Base-by-base conservation (phyloP, 2,797 vertebrate genomes). In the Mionectes olivaceus region DNA sequence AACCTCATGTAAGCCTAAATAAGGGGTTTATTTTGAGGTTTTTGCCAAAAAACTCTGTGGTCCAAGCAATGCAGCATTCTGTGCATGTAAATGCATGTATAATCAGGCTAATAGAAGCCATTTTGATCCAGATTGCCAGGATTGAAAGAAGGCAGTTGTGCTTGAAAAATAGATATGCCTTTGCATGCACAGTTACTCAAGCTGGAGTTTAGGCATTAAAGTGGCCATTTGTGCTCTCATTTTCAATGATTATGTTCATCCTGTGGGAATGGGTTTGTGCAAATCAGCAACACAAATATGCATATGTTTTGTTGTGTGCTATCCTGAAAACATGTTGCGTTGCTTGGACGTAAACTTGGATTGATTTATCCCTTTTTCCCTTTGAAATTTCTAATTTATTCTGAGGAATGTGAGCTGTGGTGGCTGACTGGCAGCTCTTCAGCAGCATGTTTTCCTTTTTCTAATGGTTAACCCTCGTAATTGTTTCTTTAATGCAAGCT, bases 401-500 rank as follows among this genome's bases (percentile, higher is more conserved):
- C 60, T 70, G 56, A 79, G 41, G 50, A 92, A 76, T 41, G 49
- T 55, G 63, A 93, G n/a, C 77, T 64, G 35, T 5, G 4, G 25
- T 84, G 69, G 18, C 35, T 94, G 87, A 94, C 63, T 7, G 3
- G 74, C 60, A 81, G 59, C 39, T 76, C 83, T 76, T 93, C 76
- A 90, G 63, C 89, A 79, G 74, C 50, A 24, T 67, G 56, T 89
- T 94, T 89, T 91, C 64, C 74, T 91, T 96, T 97, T 95, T 90
- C 87, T 93, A 93, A 70, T 93, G 87, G 82, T 73, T 96, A 92
- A 88, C 80, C 90, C 89, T 71, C 4, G 9, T 93, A 96, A 94
- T 94, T 95, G 89, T 96, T 94, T 84, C 85, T 93, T 81, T 90
- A 95, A 96, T 77, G 56, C 88, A 94, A 83, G 70, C 82, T 91